Evolutionary conservation across 1,140 invertebrate species (phyloP), one percentile per base, ranked within the genome.

Genomic region (Saccostrea glomerata): DNA sequence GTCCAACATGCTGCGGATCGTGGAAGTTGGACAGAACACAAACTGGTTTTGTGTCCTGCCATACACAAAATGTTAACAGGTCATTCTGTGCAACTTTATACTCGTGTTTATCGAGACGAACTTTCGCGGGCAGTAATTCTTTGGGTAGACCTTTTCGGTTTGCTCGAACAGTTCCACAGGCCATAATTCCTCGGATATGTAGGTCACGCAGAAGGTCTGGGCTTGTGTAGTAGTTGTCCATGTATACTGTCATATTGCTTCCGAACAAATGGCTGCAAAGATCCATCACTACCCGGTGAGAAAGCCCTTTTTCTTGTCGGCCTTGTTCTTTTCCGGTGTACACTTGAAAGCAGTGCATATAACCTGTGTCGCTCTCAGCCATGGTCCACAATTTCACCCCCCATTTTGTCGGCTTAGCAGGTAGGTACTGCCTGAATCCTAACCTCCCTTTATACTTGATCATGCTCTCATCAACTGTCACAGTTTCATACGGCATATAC

Each of bases 31-130:
- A 87, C 30, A 87, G 30, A 15, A 66, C 13, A 36, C 9, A 30
- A 5, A 87, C 82, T 20, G 56, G 23, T 84, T 84, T 70, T 13
- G 77, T 87, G 58, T 88, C 87, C 30, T 73, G 25, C 87, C 87
- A 88, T 12, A 85, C 54, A 56, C 58, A 66, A 15, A n/a, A 70
- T 20, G 66, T 77, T 2, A 88, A 25, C 1, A 47, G 4, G 82
- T 86, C 77, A 25, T 86, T 89, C 56, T 89, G 84, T 47, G 84
- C 87, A 73, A 85, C 87, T 40, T 56, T 70, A n/a, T 60, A 89
- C 6, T 89, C 25, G n/a, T 83, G 84, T 63, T 89, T 86, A n/a
- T 82, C 3, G 11, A 86, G 56, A 11, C 58, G 85, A 5, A 82
- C 23, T 20, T 63, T 82, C 30, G 13, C 58, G 5, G 84, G 66